Evolutionary conservation across 1,140 invertebrate genomes (phyloP), one percentile per base, ranked within the genome.

Genomic region (Drosophila varians): DNA sequence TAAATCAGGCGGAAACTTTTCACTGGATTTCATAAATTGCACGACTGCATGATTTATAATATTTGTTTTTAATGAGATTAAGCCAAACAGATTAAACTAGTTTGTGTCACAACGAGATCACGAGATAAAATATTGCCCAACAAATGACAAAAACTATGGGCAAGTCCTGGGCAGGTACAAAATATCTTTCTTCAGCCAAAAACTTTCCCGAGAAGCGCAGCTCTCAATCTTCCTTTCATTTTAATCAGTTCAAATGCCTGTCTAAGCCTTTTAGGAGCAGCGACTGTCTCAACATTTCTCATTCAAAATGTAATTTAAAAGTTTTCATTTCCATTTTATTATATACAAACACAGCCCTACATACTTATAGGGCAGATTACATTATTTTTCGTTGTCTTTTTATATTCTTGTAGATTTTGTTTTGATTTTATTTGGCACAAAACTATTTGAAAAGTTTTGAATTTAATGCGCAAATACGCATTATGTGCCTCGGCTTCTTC

Each of bases 391-490:
- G 9, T 9, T 31, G 9, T 9, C 9, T 11, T 31, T 54, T 52
- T 78, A 57, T 65, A 62, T 62, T 74, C 62, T 68, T 77, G 76
- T 31, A 73, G 45, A 74, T 57, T 65, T 74, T 25, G 26, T 57
- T 74, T 75, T 74, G 71, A 68, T 75, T 68, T 75, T 69, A 68
- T 75, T 74, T 74, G 48, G 61, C 70, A 64, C 71, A 74, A 75
- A 87, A 87, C 82, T 87, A 82, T 87, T 87, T 77, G 61, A 52
- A 80, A 87, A 87, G 74, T 87, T 87, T 87, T 74, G 75, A 79
- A 77, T 87, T 87, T 87, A 87, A 87, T 87, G 82, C 82, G 82
- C 80, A 84, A 86, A 84, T 86, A 82, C 77, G 82, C 80, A 87
- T 87, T 82, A 77, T 70, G 65, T 36, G 40, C 34, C 42, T 18